phyloP scores from a whole-genome alignment of 2,888 invertebrate genomes.

The Pyrgus malvae region DNA sequence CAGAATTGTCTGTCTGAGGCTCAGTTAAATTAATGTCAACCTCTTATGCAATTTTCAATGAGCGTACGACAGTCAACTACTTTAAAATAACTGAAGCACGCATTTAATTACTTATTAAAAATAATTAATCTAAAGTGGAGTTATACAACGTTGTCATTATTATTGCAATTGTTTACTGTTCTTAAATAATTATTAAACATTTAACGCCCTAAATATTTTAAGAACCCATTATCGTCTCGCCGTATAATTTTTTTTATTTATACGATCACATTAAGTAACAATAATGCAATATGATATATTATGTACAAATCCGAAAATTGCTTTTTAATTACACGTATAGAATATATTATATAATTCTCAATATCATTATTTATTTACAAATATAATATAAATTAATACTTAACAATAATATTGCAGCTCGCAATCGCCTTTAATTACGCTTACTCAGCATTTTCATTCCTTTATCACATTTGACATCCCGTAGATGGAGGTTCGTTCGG shows the following conservation, averaged over 20 bases:
- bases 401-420: conserved; percentile 76
- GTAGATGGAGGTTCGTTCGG: conserved; percentile 29
- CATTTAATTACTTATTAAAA: conserved; percentile 2
- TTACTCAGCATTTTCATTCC: conserved; percentile 29
- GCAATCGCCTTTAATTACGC: conserved; percentile 57
- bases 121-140: conserved; percentile 9
- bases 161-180: conserved; percentile 11
- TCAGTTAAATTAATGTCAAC: not conserved
- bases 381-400: conserved; percentile 61
- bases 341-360: conserved; percentile 47
- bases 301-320: conserved; percentile 74
- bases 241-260: conserved; percentile 55
- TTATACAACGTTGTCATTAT: conserved; percentile 22
- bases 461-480: conserved; percentile 35
- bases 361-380: conserved; percentile 60
- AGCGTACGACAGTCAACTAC: conserved; percentile 1
- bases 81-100: conserved; percentile 11
- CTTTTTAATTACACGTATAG: conserved; percentile 56
- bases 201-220: conserved; percentile 6
- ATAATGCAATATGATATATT: conserved; percentile 61
- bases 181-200: conserved; percentile 18
- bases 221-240: conserved; percentile 16
- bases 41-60: not conserved
- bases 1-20: conserved; percentile 1
- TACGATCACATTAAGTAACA: conserved; percentile 74